phyloP scores from a whole-genome alignment of 2,888 invertebrate species.

The Caenorhabditis sp. region DNA sequence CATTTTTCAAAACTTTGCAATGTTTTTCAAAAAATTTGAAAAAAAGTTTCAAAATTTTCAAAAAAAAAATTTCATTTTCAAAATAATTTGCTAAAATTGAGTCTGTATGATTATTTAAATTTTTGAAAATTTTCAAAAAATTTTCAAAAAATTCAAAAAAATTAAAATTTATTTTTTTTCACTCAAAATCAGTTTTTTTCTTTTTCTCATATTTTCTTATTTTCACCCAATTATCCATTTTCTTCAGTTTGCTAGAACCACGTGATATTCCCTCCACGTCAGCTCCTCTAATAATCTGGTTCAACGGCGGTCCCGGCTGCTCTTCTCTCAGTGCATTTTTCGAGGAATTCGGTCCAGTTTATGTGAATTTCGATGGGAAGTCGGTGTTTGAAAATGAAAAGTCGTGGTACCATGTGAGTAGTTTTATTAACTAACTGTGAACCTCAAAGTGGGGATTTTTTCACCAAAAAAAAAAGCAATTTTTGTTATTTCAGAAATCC shows the following conservation, averaged over 20 bases:
- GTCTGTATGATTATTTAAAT: background rate
- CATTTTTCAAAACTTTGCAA: too few relatives aligned
- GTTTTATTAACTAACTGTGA: too few relatives aligned
- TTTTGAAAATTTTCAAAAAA: background rate
- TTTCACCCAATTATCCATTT: too few relatives aligned
- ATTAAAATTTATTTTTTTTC: too few relatives aligned
- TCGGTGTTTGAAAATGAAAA: constrained; percentile 79
- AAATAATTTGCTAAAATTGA: too few relatives aligned
- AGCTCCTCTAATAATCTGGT: constrained; percentile 84
- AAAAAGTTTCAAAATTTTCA: too few relatives aligned
- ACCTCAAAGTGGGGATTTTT: too few relatives aligned
- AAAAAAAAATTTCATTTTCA: too few relatives aligned
- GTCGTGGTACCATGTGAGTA: constrained; percentile 81
- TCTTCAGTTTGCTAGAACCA: constrained; percentile 84
- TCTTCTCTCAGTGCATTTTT: constrained; percentile 75
- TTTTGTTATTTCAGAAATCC: constrained; percentile 82
- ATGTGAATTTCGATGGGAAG: constrained; percentile 63
- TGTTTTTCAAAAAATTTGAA: too few relatives aligned
- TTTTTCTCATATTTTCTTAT: too few relatives aligned
- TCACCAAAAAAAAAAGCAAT: background rate
- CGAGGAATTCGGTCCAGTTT: constrained; percentile 68
- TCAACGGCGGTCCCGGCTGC: constrained; percentile 84
- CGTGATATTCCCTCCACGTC: constrained; percentile 78
- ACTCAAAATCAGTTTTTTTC: too few relatives aligned
- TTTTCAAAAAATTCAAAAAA: too few relatives aligned